Conservation (phyloP, 2,888 invertebrate genomes). For the Melieria omissa region DNA sequence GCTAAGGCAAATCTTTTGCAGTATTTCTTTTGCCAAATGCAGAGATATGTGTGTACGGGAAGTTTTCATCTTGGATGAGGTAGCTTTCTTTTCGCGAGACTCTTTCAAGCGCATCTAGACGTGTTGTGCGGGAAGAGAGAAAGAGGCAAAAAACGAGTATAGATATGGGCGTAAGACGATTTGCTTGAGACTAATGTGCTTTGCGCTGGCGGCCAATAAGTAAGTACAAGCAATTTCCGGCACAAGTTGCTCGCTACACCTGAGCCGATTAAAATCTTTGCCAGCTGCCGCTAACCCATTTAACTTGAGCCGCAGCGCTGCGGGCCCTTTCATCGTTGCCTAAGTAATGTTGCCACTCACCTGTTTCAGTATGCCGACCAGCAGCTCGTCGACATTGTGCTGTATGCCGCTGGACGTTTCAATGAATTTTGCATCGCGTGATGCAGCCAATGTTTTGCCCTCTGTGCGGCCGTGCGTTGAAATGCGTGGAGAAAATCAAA, state of each 20-base stretch:
- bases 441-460: slow-evolving; percentile 89
- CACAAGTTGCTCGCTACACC: no score
- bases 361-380: slow-evolving; percentile 93
- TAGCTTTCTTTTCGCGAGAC: slow-evolving; percentile 78
- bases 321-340: no score
- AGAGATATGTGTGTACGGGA: slow-evolving; percentile 85
- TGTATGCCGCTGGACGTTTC: slow-evolving; percentile 96
- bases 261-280: no score
- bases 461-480: slow-evolving; percentile 70
- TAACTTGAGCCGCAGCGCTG: no score
- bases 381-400: slow-evolving; percentile 94
- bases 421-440: slow-evolving; percentile 92
- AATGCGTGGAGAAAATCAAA: not conserved
- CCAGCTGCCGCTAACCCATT: no score
- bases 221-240: no score
- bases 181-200: no score
- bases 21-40: slow-evolving; percentile 82
- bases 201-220: no score
- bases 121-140: not conserved
- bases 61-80: slow-evolving; percentile 76
- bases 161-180: no score
- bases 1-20: slow-evolving; percentile 87
- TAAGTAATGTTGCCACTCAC: slow-evolving; percentile 46
- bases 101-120: slow-evolving; percentile 79
- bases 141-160: no score